Evolutionary conservation across 2,888 invertebrate genomes (phyloP), one percentile per base, ranked within the genome.

Genomic region (Sarcophaga variegata): DNA sequence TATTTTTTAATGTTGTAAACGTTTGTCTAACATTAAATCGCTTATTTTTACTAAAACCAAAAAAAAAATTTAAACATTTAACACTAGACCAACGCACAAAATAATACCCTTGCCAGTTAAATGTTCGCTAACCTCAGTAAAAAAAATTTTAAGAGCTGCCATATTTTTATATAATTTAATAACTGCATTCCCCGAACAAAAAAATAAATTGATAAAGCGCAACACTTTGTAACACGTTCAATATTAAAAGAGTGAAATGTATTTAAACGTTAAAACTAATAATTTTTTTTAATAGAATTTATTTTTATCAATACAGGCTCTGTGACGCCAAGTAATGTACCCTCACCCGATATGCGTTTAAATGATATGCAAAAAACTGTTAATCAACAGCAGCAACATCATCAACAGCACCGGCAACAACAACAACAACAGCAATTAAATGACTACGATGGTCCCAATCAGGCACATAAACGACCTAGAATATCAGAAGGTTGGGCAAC

Each of bases 401-500:
- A 92, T 0, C 92, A 92, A 1, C 92, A 92, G 1, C 92, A 92
- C 0, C 92, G 92, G 0, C 91, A 91, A 0, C 91, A 92, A 1
- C 91, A 91, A 2, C 91, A 91, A 4, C 90, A 90, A 0, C 91
- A 90, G 22, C 89, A 89, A 69, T 90, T 91, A 72, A 91, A 91
- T 91, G 89, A 96, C 89, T 96, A 96, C 90, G 96, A 96, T 92
- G 94, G 93, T 69, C 93, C 93, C 71, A 93, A 92, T 90, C 92
- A 91, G 88, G 89, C 90, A 83, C 92, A 96, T 94, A 98, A 98
- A 94, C 96, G 98, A 93, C 96, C 97, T 91, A 96, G 98, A 94
- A 96, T 98, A 93, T 95, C 95, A 81, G 98, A 98, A 93, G 96
- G 97, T 88, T 98, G 98, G 98, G 96, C 97, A 94, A 97, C 97